Evolutionary conservation across 2,888 invertebrate genomes (phyloP).

Genomic region (Leptinotarsa peninsularis): DNA sequence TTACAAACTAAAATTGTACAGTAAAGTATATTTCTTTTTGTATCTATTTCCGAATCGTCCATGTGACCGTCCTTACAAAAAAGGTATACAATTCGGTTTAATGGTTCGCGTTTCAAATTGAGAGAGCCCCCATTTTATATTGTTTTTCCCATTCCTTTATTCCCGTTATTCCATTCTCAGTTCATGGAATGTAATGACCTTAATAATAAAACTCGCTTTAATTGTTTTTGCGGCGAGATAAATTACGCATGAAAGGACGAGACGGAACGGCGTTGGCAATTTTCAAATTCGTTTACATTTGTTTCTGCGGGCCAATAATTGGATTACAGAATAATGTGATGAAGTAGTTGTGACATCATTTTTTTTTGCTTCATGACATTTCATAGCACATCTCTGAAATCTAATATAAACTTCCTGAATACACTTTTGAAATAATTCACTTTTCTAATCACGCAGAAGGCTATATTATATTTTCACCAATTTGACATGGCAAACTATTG

Average conservation of each 20-base stretch:
- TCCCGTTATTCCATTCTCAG: constrained; percentile 26
- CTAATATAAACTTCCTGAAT: no score
- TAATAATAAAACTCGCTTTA: constrained; percentile 36
- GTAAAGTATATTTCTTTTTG: constrained; percentile 27
- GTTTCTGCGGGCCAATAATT: constrained; percentile 6
- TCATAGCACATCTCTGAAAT: neutral
- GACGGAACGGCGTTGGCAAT: constrained; percentile 5
- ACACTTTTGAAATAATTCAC: no score
- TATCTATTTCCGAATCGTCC: constrained; percentile 36
- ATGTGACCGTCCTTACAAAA: constrained; percentile 18
- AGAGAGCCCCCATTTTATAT: constrained; percentile 29
- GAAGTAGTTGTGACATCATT: neutral
- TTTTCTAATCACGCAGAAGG: no score
- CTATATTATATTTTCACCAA: no score
- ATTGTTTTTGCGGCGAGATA: constrained; percentile 29
- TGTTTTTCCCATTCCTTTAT: constrained; percentile 23
- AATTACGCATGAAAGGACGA: constrained; percentile 10
- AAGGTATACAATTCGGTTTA: constrained; percentile 29
- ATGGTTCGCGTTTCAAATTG: constrained; percentile 33
- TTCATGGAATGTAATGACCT: constrained; percentile 32
- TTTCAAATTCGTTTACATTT: constrained; percentile 14
- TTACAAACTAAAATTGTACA: constrained; percentile 41
- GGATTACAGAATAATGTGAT: neutral
- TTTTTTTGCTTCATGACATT: neutral
- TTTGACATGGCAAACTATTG: no score